phyloP scores from a whole-genome alignment of 1,140 invertebrate species.

The Helicoverpa armigera region DNA sequence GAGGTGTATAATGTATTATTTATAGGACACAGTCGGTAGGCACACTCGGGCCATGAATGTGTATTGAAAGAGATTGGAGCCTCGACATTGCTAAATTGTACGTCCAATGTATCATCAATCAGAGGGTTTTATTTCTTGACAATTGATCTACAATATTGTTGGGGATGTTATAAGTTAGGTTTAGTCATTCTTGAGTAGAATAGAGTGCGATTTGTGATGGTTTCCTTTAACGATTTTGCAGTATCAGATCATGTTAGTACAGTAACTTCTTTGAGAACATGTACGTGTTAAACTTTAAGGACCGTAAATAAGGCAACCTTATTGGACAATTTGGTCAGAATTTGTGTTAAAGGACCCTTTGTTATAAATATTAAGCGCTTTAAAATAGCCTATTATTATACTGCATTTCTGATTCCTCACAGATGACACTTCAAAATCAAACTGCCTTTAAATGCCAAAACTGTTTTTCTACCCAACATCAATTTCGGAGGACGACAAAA shows the following conservation, averaged over 20 bases:
- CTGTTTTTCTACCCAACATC: conserved; percentile 45
- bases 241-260: no score
- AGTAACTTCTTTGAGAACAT: no score
- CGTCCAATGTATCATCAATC: conserved; percentile 73
- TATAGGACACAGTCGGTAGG: conserved; percentile 84
- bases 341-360: neutral
- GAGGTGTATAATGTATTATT: conserved; percentile 85
- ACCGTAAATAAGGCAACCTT: neutral
- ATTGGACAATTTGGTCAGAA: no score
- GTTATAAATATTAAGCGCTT: neutral
- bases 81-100: conserved; percentile 62
- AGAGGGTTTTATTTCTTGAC: conserved; percentile 72
- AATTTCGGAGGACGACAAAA: conserved; percentile 53
- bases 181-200: conserved; percentile 24
- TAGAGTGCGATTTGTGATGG: conserved; percentile 34
- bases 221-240: neutral
- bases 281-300: no score
- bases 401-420: neutral
- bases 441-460: conserved; percentile 43
- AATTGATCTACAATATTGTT: conserved; percentile 68
- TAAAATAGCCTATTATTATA: neutral
- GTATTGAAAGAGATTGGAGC: conserved; percentile 61
- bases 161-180: conserved; percentile 49
- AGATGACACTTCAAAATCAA: conserved; percentile 2
- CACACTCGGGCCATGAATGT: conserved; percentile 70